Percentiles rank a stretch among this genome's conserved stretches.
These are phyloP conservation scores for Henricia sp. DNA, from an alignment of 53 echinoderm and acorn worm genomes.

Conservation along the genomic window DNA sequence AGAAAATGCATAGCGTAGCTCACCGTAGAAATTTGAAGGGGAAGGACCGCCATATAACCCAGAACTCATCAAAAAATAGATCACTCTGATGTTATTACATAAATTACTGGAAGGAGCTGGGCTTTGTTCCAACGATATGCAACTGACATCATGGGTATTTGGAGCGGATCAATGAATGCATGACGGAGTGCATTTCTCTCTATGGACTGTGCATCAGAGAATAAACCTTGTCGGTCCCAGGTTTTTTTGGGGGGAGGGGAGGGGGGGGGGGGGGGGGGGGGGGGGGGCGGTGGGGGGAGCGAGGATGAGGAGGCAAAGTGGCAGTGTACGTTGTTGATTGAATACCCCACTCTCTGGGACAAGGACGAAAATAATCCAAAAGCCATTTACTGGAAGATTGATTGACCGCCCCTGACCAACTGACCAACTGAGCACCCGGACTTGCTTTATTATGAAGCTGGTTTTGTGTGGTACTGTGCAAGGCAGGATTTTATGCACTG, in stretches of 20 bases:
- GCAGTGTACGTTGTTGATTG: slow-evolving; percentile 26
- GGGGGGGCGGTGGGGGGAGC: not conserved
- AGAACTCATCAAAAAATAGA: slow-evolving; percentile 31
- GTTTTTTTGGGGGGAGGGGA: not conserved
- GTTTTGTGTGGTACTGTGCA: no score
- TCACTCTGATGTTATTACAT: slow-evolving; percentile 53
- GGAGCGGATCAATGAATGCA: slow-evolving; percentile 11
- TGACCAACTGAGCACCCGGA: no score
- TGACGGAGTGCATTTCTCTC: slow-evolving; percentile 14
- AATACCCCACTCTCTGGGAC: slow-evolving; percentile 11
- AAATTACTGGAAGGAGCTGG: slow-evolving; percentile 39
- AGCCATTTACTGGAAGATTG: slow-evolving; percentile 1
- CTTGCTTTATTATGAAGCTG: no score
- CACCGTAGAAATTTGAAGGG: not conserved
- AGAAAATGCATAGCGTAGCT: not conserved
- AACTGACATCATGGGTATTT: not conserved
- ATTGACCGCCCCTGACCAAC: slow-evolving; percentile 15
- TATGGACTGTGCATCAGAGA: not conserved
- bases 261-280: not conserved
- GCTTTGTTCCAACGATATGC: not conserved
- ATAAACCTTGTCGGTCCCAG: slow-evolving; percentile 24
- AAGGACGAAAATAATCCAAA: slow-evolving; percentile 20
- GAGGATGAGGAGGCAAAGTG: not conserved
- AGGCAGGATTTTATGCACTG: no score
- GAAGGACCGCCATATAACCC: slow-evolving; percentile 40